phyloP scores from a whole-genome alignment of 1,140 invertebrate genomes.

The Melitaea cinxia region DNA sequence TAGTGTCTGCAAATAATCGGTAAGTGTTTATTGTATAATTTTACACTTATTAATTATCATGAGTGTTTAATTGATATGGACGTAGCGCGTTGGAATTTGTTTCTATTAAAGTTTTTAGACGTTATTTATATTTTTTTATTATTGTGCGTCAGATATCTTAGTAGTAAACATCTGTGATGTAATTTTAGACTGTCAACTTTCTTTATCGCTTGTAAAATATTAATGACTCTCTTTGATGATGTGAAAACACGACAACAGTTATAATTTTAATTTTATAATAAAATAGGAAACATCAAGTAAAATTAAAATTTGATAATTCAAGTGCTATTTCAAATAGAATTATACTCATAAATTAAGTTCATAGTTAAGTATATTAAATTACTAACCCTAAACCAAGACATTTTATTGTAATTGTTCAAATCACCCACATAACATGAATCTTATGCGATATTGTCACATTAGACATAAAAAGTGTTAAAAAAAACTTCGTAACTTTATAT shows the following conservation, averaged over 20 bases:
- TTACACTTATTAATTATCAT: neutral
- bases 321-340: too few species aligned
- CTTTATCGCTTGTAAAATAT: neutral
- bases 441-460: too few species aligned
- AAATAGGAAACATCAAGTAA: too few species aligned
- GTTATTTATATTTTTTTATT: neutral
- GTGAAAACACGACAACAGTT: neutral
- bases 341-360: too few species aligned
- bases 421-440: too few species aligned
- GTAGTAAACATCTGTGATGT: neutral
- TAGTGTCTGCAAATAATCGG: neutral
- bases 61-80: neutral
- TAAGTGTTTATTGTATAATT: neutral
- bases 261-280: too few species aligned
- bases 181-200: slow-evolving; percentile 2
- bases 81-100: neutral
- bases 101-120: neutral
- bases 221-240: neutral
- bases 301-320: too few species aligned
- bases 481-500: too few species aligned
- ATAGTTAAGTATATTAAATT: too few species aligned
- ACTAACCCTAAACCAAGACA: too few species aligned
- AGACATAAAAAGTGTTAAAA: too few species aligned
- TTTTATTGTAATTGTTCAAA: too few species aligned
- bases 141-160: neutral